Conservation (phyloP, 2,113 vertebrate species). For the Andinoacara biseriatus region DNA sequence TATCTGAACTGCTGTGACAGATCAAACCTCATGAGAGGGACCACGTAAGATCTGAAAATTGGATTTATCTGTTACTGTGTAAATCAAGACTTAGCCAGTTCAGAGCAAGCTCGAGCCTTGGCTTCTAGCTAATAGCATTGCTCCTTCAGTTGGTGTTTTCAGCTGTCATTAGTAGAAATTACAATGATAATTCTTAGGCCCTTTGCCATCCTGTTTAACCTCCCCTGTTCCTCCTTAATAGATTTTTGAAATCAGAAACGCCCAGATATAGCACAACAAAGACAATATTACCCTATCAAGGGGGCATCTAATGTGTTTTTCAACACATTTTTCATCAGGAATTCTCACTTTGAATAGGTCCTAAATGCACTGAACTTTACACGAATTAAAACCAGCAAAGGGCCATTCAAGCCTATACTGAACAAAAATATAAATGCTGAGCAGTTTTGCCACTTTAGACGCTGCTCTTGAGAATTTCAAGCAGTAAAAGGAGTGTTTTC, state of each 20-base stretch:
- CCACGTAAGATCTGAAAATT: conserved; percentile 16
- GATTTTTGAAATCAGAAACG: conserved; percentile 30
- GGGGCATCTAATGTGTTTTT: conserved; percentile 50
- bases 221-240: conserved; percentile 35
- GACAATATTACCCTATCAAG: conserved; percentile 36
- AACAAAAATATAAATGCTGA: conserved; percentile 52
- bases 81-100: conserved; percentile 41
- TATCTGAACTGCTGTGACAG: conserved; percentile 41
- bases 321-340: conserved; percentile 73
- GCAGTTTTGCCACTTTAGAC: conserved; percentile 57
- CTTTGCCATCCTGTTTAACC: conserved; percentile 46
- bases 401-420: conserved; percentile 64
- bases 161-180: conserved; percentile 34
- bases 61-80: conserved; percentile 44
- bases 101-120: conserved; percentile 46
- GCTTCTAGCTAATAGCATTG: conserved; percentile 55
- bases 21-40: conserved; percentile 23
- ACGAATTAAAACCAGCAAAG: conserved; percentile 77
- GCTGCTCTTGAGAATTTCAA: conserved; percentile 45
- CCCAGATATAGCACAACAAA: conserved; percentile 73
- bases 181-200: conserved; percentile 22
- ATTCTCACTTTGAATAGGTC: conserved; percentile 67
- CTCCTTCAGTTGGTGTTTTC: conserved; percentile 37
- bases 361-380: conserved; percentile 65
- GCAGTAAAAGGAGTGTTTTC: conserved; percentile 48